Conservation (phyloP, 2,888 invertebrate genomes). For the Cheilosia vulpina region DNA sequence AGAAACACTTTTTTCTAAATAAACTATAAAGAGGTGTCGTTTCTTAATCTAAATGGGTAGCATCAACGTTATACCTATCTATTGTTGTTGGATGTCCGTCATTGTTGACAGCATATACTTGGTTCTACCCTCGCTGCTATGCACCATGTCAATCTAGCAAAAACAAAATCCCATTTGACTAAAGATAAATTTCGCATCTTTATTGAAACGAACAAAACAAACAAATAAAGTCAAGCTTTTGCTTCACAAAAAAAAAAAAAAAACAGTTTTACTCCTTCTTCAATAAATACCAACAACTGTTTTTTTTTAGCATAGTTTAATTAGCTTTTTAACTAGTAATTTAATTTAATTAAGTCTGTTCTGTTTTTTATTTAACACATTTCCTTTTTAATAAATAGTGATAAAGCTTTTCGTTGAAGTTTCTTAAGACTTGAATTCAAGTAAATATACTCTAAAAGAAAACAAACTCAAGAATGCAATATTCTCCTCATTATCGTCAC, state of each 20-base stretch:
- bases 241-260: background rate
- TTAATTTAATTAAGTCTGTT: constrained; percentile 53
- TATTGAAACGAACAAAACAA: constrained; percentile 60
- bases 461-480: constrained; percentile 26
- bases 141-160: background rate
- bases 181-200: constrained; percentile 36
- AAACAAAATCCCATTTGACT: background rate
- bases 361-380: constrained; percentile 42
- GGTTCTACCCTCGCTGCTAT: background rate
- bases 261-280: constrained; percentile 7
- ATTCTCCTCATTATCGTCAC: constrained; percentile 30
- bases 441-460: constrained; percentile 36
- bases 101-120: background rate
- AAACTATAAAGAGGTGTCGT: too few relatives aligned
- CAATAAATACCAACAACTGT: constrained; percentile 30
- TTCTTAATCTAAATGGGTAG: too few relatives aligned
- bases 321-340: constrained; percentile 59
- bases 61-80: too few relatives aligned
- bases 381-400: constrained; percentile 39
- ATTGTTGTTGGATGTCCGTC: too few relatives aligned
- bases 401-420: constrained; percentile 75
- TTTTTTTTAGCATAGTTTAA: constrained; percentile 36
- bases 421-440: constrained; percentile 41
- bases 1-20: too few relatives aligned
- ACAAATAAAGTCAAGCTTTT: background rate